Evolutionary conservation across 1,140 invertebrate species (phyloP), one percentile per base, ranked within the genome.

Genomic region (Zaprionus kolodkinae): DNA sequence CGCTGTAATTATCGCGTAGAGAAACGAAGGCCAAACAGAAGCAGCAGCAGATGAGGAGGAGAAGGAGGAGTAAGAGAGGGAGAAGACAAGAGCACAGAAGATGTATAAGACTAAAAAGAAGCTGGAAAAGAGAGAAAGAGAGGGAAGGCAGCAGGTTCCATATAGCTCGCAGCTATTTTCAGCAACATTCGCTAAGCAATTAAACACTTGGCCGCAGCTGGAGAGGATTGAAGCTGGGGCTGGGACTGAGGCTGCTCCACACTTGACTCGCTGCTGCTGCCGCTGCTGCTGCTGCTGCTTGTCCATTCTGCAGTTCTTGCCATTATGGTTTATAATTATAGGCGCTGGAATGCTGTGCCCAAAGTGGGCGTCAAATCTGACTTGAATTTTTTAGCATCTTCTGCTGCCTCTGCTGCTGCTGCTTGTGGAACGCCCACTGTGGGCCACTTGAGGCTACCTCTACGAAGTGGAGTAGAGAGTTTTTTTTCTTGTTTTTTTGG

Each of bases 261-360:
- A 45, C 40, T 25, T 62, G 13, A 10, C 38, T 52, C 66, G 33
- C 50, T 54, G 36, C 57, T 21, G 21, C 21, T 21, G 21, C 21
- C 66, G 33, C 50, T 54, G 36, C 57, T 21, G 21, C 21, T 21
- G 21, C 21, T 72, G 25, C 50, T 54, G 36, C 57, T 65, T 81
- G n/a, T 40, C 6, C n/a, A 15, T 82, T 83, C 82, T 70, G 81
- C 76, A 76, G 77, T 70, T 86, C 21, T 86, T 87, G 82, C 71
- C 83, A 86, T 82, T 86, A 82, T 87, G 82, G 64, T 68, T 87
- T 72, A 86, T 86, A 86, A 86, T 86, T 86, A 86, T 86, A 87
- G 83, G 83, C 83, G 83, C 79, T 86, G 83, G 55, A 62, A 74
- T 63, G 66, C 66, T 69, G 72, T 69, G 72, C 15, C 17, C 72